Base-by-base conservation (phyloP, 2,113 vertebrate genomes). In the Junco hyemalis region DNA sequence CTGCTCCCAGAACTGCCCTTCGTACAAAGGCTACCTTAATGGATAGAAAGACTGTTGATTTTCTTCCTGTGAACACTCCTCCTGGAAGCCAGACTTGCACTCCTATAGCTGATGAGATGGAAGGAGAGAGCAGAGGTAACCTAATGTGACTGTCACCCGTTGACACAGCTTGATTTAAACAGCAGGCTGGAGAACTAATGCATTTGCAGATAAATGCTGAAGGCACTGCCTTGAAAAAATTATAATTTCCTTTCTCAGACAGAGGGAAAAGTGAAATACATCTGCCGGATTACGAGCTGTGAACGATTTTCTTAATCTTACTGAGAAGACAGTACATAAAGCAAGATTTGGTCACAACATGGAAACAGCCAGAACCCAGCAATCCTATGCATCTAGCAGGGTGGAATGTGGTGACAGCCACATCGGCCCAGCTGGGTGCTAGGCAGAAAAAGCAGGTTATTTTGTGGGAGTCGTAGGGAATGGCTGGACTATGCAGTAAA, bases 151-250 rank as follows among this genome's bases (percentile, higher is more conserved):
- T 79, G 72, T 81, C 88, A 81, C 64, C 68, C 56, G 0, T 57
- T 73, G 79, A 90, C 42, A 82, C 2, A 0, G 51, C 69, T 88
- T 61, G 18, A 81, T 94, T 96, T 93, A 92, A 93, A 89, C 53
- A 81, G 65, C 72, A 84, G 56, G 20, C 88, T 82, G 38, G 57
- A 84, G 65, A 95, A 90, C 45, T 72, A 94, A 95, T 84, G 48
- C 15, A 18, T 88, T 96, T 95, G 54, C 72, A 93, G 92, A 90
- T 92, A 94, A 94, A 93, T 23, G 72, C 72, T 90, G 96, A 96
- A 93, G 86, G 79, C 53, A 35, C 28, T 44, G 51, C 92, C 95
- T 96, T 92, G 92, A 96, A 83, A 90, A 96, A 94, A 95, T 91
- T 90, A 89, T 91, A 36, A 78, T 92, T 71, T 92, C 51, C 50